Base-by-base conservation (phyloP, 1,140 invertebrate genomes). In the Bombus ignitus region DNA sequence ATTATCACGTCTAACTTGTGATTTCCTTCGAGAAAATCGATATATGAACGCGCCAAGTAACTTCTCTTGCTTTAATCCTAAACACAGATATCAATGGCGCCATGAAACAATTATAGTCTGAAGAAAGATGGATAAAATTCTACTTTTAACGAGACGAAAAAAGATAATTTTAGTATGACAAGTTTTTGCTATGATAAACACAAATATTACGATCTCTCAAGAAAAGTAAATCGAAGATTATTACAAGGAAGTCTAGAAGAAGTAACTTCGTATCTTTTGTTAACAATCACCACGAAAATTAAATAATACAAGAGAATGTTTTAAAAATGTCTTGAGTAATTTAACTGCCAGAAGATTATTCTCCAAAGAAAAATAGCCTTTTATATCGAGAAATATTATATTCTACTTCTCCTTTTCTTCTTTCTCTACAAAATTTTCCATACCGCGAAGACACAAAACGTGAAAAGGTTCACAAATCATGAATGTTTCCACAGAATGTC, bases 1-100 rank as follows among this genome's bases (percentile, higher is more conserved):
- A 91, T 90, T 90, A 89, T 86, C 82, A 71, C 85, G 80, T 80
- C 88, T 89, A 88, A 87, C 81, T 77, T 65, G 74, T 62, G 86
- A 90, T 83, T 91, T 89, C 70, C 86, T 85, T 85, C 70, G 53
- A 74, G 85, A 68, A 88, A 88, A 89, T 85, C 81, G 47, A 68
- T 47, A 13, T 8, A 12, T n/a, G 1, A 74, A 47, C 59, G 28
- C 42, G 42, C 62, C 39, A 53, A 53, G 47, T 28, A 73, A 47
- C 18, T 73, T 32, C 57, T 25, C 22, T 28, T 28, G 32, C 22
- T 25, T 65, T 42, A 25, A 82, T 82, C 32, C n/a, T n/a, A 73
- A 32, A 18, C 42, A 28, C 13, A 42, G 35, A 66, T 13, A 42
- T 42, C 59, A 3, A 5, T 39, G 44, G 6, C 39, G n/a, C 8